Conservation (phyloP, 2,797 vertebrate species). For the Mormyrus hasselquistii region DNA sequence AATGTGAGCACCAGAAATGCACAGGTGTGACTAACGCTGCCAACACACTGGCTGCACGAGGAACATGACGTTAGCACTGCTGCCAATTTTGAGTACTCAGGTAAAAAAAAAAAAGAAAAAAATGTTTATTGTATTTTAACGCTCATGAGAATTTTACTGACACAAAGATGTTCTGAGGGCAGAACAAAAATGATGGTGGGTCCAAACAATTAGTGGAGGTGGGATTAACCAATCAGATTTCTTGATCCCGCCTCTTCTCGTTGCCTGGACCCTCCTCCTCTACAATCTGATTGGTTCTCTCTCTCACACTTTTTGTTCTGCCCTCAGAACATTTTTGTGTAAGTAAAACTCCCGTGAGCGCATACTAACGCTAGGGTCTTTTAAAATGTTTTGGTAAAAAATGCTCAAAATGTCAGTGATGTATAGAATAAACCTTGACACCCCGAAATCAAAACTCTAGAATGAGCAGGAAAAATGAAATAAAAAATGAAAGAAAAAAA, state of each 20-base stretch:
- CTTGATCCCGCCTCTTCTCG: not conserved
- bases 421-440: not conserved
- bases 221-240: not conserved
- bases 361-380: not conserved
- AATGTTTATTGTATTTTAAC: not conserved
- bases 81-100: not conserved
- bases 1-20: conserved; percentile 48
- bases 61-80: no score
- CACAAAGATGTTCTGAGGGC: not conserved
- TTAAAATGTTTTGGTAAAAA: not conserved
- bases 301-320: not conserved
- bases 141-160: not conserved
- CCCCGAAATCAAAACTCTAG: not conserved
- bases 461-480: not conserved
- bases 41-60: not conserved
- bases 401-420: conserved; percentile 11
- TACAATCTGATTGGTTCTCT: not conserved
- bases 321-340: not conserved
- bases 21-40: not conserved
- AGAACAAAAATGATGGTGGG: not conserved
- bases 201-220: not conserved
- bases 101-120: not conserved
- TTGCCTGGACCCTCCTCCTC: not conserved
- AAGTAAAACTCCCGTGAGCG: not conserved
- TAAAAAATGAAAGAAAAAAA: not conserved